Conservation (phyloP, 2,888 invertebrate species). For the Chloromyia formosa region DNA sequence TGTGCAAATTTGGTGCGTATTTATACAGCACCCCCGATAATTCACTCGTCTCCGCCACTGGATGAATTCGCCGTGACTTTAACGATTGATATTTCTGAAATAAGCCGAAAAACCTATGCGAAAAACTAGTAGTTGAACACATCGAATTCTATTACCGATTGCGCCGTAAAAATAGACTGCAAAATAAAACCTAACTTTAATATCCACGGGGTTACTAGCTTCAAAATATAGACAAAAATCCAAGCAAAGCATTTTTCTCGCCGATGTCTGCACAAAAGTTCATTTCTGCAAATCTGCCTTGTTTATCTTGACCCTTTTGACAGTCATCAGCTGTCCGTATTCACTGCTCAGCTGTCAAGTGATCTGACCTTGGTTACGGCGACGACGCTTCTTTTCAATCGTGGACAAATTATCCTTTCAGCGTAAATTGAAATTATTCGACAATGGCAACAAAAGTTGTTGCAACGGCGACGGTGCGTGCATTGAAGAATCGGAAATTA, state of each 20-base stretch:
- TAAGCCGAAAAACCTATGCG: no score
- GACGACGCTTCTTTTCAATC: no score
- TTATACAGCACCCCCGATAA: no score
- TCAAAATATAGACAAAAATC: no score
- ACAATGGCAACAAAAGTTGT: constrained; percentile 80
- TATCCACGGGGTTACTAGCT: no score
- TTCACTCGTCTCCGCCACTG: neutral
- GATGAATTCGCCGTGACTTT: constrained; percentile 8
- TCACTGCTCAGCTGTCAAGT: constrained; percentile 10
- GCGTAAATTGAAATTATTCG: constrained; percentile 2
- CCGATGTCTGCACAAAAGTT: no score
- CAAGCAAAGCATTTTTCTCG: no score
- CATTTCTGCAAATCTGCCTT: neutral
- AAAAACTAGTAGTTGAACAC: no score
- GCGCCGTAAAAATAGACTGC: no score
- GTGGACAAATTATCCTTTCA: neutral
- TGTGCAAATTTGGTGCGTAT: neutral
- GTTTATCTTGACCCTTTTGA: constrained; percentile 32
- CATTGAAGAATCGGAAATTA: constrained; percentile 80
- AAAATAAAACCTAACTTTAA: no score
- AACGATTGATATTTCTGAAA: no score
- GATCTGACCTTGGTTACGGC: neutral
- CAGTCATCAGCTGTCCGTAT: constrained; percentile 17
- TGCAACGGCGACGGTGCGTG: constrained; percentile 88
- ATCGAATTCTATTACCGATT: no score